A percentile compares a stretch with the other conserved stretches of the same genome.
These are phyloP conservation scores for Cenopis cana DNA, from an alignment of 2,888 invertebrate species.

Conservation along the genomic window DNA sequence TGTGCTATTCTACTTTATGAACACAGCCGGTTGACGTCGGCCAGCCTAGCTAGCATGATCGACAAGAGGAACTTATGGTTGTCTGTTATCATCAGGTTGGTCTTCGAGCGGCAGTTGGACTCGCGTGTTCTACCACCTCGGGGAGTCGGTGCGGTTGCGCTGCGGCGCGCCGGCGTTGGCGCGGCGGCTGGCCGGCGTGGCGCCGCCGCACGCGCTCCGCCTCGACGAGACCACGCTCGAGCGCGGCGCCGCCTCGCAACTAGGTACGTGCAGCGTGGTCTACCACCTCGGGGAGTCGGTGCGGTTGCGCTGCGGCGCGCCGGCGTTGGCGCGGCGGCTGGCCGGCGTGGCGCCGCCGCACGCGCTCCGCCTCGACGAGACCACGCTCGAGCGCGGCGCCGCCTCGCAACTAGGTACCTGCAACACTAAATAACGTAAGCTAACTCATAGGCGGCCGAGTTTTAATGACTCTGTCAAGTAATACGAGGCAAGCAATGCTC, in stretches of 20 bases:
- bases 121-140: not conserved
- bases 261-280: conserved; percentile 80
- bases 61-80: no score
- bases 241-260: conserved; percentile 92
- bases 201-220: conserved; percentile 88
- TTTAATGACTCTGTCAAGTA: no score
- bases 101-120: conserved; percentile 73
- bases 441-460: no score
- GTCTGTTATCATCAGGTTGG: conserved; percentile 68
- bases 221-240: conserved; percentile 91
- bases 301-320: conserved; percentile 64
- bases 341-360: conserved; percentile 90
- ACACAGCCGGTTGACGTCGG: no score
- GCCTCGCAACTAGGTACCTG: conserved; percentile 88
- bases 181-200: conserved; percentile 92
- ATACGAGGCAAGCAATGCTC: no score
- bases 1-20: no score
- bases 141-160: not conserved
- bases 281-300: not conserved
- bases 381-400: conserved; percentile 91
- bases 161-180: conserved; percentile 89
- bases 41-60: no score
- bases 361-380: conserved; percentile 89
- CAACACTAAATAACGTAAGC: no score
- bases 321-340: conserved; percentile 91